A percentile compares a stretch with the other conserved stretches of the same genome.
Conservation (phyloP, 2,888 invertebrate species). For the Lutraria lutraria region DNA sequence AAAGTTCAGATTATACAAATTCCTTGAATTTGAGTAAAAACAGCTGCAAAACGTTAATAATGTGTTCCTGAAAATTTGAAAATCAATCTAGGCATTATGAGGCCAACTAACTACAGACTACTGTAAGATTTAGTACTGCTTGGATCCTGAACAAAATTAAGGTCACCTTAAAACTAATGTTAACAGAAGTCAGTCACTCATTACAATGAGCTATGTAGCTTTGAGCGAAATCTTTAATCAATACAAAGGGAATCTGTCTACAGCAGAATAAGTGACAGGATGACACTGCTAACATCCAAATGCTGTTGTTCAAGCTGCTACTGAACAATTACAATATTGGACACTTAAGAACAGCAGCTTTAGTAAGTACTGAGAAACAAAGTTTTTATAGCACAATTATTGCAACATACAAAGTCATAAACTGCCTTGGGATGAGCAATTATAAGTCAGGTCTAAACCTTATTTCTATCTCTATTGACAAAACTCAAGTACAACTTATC, state of each 20-base stretch:
- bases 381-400: neutral
- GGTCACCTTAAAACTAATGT: conserved; percentile 8
- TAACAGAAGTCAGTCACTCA: neutral
- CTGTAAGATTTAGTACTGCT: neutral
- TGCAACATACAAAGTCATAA: neutral
- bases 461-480: neutral
- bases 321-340: too few species aligned
- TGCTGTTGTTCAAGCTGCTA: too few species aligned
- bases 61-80: neutral
- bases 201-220: neutral
- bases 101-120: conserved; percentile 4
- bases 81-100: neutral
- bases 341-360: too few species aligned
- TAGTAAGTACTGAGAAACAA: neutral
- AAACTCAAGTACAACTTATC: neutral
- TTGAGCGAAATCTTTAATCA: neutral
- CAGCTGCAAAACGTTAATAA: neutral
- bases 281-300: neutral
- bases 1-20: too few species aligned
- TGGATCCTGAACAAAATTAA: conserved; percentile 1
- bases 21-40: neutral
- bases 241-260: neutral
- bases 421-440: neutral
- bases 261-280: neutral
- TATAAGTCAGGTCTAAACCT: neutral